Base-by-base conservation (phyloP, 2,888 invertebrate genomes). In the Melieria crassipennis region DNA sequence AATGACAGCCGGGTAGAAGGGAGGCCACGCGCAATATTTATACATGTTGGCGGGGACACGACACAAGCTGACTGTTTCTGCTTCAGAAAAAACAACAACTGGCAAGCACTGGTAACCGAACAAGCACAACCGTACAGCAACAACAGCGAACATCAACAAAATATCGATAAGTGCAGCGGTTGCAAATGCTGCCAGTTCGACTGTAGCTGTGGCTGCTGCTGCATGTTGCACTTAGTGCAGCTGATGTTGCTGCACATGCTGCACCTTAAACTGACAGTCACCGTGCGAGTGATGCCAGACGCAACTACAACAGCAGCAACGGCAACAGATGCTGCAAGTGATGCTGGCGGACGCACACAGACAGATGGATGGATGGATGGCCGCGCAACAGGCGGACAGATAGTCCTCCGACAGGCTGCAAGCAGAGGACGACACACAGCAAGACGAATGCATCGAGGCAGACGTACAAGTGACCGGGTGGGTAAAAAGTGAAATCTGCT, bases 401-500 rank as follows among this genome's bases (percentile, higher is more conserved):
- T 47, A 13, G 7, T n/a, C 30, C 30, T n/a, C 30, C 30, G 30
- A 30, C 30, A 30, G 30, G 30, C 30, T 30, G 30, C 30, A 30
- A 30, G 30, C 1, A 30, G 30, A 2, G 30, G 30, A 30, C 30
- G 30, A 30, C 30, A 30, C 30, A 30, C 30, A 30, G 30, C 30
- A 30, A 30, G 30, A 30, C 30, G 30, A 30, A 30, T 30, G 30
- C 30, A 30, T 30, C 30, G 30, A 30, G 30, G 30, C 30, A 30
- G 30, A 30, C 30, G 30, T 30, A 30, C 30, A 30, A 30, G 30
- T 30, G 30, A 61, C 11, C 52, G 60, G 60, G 60, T 61, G 67
- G 60, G 67, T 67, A 69, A 69, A 69, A 69, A 69, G 63, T 69
- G 69, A 69, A 69, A 69, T 69, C 69, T 55, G 30, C n/a, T 63